Evolutionary conservation across 2,888 invertebrate species (phyloP).

Genomic region (Nomada lathburiana): DNA sequence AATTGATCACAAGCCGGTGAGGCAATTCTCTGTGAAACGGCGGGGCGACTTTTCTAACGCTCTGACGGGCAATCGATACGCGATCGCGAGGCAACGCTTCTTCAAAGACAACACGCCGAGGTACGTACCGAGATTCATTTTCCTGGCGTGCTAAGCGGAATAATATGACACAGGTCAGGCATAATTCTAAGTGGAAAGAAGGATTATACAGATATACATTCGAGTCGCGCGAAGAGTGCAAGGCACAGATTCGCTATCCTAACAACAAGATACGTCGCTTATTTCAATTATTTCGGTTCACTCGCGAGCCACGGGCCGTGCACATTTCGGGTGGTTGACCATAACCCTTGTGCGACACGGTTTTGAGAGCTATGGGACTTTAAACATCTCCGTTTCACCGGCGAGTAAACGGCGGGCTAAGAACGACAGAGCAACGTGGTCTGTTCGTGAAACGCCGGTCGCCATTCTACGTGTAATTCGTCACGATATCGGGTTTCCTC

Average conservation of each 20-base stretch:
- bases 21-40: neutral
- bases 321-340: too few species aligned
- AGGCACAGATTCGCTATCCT: too few species aligned
- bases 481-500: slow-evolving; percentile 30
- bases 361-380: too few species aligned
- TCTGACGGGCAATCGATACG: slow-evolving; percentile 25
- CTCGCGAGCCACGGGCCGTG: too few species aligned
- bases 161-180: too few species aligned
- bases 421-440: neutral
- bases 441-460: neutral
- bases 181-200: too few species aligned
- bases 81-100: neutral
- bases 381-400: neutral
- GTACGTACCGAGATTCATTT: slow-evolving; percentile 4
- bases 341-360: too few species aligned
- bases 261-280: too few species aligned
- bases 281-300: too few species aligned
- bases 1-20: neutral
- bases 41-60: neutral
- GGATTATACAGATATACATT: too few species aligned
- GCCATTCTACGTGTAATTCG: slow-evolving; percentile 37
- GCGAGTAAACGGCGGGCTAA: too few species aligned
- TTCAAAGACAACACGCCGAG: slow-evolving; percentile 12
- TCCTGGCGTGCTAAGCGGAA: neutral
- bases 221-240: too few species aligned